Evolutionary conservation across 2,888 invertebrate species (phyloP).

Genomic region (Anagyrus pseudococci): DNA sequence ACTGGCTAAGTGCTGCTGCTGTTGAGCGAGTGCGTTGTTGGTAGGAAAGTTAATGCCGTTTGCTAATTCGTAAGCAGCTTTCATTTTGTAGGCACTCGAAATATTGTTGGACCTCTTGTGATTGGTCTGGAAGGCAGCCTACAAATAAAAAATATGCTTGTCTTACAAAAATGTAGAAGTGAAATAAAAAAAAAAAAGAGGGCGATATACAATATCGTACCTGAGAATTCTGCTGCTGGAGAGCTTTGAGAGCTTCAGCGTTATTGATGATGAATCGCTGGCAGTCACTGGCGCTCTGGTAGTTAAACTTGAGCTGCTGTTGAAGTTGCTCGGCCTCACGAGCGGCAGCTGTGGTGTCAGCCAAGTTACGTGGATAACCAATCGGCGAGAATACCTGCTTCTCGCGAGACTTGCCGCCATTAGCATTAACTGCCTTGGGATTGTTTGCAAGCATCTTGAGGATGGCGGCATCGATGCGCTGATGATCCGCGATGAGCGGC

Average conservation of each 20-base stretch:
- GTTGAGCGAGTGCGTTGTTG: slow-evolving; percentile 46
- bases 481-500: slow-evolving; percentile 39
- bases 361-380: slow-evolving; percentile 52
- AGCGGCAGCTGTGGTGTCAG: slow-evolving; percentile 43
- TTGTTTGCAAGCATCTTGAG: slow-evolving; percentile 49
- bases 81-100: slow-evolving; percentile 49
- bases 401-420: slow-evolving; percentile 34
- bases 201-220: too few relatives aligned
- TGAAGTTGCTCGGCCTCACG: slow-evolving; percentile 44
- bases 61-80: slow-evolving; percentile 48
- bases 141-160: slow-evolving; percentile 2
- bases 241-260: slow-evolving; percentile 49
- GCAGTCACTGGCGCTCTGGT: slow-evolving; percentile 50
- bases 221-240: slow-evolving; percentile 43
- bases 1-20: slow-evolving; percentile 34
- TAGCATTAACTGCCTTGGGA: slow-evolving; percentile 43
- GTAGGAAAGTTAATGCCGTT: slow-evolving; percentile 49
- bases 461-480: slow-evolving; percentile 51
- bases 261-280: slow-evolving; percentile 54
- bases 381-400: slow-evolving; percentile 51
- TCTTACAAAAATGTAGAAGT: too few relatives aligned
- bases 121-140: slow-evolving; percentile 47
- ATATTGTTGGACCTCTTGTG: slow-evolving; percentile 47
- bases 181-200: too few relatives aligned
- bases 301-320: slow-evolving; percentile 50